Conservation (phyloP, 2,113 vertebrate genomes). For the Eira barbara region DNA sequence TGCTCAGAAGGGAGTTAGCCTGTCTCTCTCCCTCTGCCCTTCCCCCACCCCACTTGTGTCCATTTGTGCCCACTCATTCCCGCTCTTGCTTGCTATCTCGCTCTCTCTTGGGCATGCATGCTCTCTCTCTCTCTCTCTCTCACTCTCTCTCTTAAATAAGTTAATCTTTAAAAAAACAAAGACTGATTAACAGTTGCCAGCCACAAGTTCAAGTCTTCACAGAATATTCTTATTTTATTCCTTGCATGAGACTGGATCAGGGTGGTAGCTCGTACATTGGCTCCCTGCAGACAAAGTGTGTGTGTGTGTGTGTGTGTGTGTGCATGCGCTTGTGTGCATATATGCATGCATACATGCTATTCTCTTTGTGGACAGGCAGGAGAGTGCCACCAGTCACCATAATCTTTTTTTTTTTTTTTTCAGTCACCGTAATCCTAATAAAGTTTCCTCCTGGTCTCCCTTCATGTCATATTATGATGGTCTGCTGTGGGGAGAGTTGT, state of each 20-base stretch:
- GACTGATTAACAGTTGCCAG: neutral
- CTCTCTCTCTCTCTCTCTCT: too few relatives aligned
- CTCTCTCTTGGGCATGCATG: too few relatives aligned
- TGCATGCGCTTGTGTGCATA: neutral
- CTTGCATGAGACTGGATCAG: neutral
- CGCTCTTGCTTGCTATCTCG: too few relatives aligned
- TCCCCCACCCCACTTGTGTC: too few relatives aligned
- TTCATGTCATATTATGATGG: neutral
- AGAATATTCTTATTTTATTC: neutral
- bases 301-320: neutral
- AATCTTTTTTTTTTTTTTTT: neutral
- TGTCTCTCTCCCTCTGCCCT: neutral
- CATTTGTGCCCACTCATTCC: too few relatives aligned
- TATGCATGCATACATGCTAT: neutral
- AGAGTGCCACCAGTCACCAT: neutral
- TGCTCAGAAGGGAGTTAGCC: neutral
- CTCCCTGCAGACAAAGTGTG: neutral
- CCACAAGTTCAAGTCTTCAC: neutral
- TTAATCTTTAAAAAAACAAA: neutral
- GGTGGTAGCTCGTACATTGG: neutral
- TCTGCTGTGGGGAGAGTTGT: accelerated
- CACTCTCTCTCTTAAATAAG: too few relatives aligned
- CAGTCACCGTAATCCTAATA: neutral
- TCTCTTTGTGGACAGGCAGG: neutral
- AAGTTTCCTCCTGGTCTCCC: neutral